phyloP scores from a whole-genome alignment of 1,140 invertebrate genomes.

The Schmidtea mediterranea region DNA sequence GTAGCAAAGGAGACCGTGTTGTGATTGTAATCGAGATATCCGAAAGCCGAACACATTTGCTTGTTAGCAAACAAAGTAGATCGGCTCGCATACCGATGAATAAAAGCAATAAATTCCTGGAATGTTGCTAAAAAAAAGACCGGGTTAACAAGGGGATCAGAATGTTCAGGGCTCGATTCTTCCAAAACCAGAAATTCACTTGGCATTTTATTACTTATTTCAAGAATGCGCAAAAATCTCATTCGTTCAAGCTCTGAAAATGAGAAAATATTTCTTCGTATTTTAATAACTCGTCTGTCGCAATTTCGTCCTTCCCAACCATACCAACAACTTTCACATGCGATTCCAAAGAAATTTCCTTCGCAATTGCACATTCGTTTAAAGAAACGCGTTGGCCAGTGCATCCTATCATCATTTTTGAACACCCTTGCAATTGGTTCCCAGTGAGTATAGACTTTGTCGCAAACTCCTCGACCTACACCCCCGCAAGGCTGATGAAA shows the following conservation, averaged over 20 bases:
- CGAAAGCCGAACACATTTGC: background rate
- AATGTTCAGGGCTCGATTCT: background rate
- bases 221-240: background rate
- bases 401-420: background rate
- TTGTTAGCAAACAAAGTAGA: slow-evolving; percentile 1
- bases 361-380: background rate
- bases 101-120: background rate
- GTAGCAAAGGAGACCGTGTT: background rate
- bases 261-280: background rate
- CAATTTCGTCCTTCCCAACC: background rate
- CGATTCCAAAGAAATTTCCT: background rate
- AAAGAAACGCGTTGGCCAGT: slow-evolving; percentile 2
- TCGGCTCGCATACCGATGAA: background rate
- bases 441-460: background rate
- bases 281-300: background rate
- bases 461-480: background rate
- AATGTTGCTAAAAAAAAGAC: background rate
- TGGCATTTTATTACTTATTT: background rate
- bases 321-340: background rate
- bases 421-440: background rate
- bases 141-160: background rate
- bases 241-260: background rate
- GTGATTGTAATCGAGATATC: background rate
- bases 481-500: background rate
- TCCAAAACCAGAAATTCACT: background rate